Percentiles rank a stretch among this genome's conserved stretches.
Evolutionary conservation across 2,888 invertebrate genomes (phyloP).

Genomic region (Dilophus febrilis): DNA sequence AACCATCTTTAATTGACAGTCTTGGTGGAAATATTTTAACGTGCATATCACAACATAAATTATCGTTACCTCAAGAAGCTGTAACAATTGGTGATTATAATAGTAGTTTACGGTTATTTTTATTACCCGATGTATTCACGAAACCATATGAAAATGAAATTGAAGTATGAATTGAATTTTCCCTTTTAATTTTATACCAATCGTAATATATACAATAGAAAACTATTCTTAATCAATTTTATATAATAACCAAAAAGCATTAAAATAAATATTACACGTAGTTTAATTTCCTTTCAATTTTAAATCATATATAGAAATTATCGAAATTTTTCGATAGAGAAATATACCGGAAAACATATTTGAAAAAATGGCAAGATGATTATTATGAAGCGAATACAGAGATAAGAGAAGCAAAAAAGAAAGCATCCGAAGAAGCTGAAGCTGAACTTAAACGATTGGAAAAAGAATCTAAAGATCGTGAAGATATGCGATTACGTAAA

Average conservation of each 20-base stretch:
- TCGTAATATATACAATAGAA: too few relatives aligned
- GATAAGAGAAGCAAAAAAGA: conserved; percentile 23
- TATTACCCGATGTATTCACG: conserved; percentile 37
- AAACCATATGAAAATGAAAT: conserved; percentile 30
- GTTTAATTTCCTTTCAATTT: too few relatives aligned
- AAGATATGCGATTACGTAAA: conserved; percentile 27
- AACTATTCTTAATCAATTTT: too few relatives aligned
- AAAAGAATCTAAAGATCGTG: conserved; percentile 20
- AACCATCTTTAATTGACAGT: conserved; percentile 45
- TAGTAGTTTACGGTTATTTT: conserved; percentile 48
- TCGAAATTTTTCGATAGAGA: conserved; percentile 35
- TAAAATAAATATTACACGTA: too few relatives aligned
- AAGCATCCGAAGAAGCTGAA: conserved; percentile 31
- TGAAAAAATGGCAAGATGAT: conserved; percentile 41
- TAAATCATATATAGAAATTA: conserved; percentile 17
- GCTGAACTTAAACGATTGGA: conserved; percentile 31
- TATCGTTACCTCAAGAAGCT: conserved; percentile 38
- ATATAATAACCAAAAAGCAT: too few relatives aligned
- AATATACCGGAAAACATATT: conserved; percentile 33
- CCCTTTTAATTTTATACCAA: too few relatives aligned
- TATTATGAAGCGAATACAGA: conserved; percentile 33
- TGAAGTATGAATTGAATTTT: conserved; percentile 16
- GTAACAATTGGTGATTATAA: conserved; percentile 51
- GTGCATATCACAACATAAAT: conserved; percentile 39
- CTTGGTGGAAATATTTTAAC: conserved; percentile 53